Percentiles rank a stretch among this genome's conserved stretches.
phyloP scores from a whole-genome alignment of 1,140 invertebrate species.

The Bombus haemorrhoidalis region DNA sequence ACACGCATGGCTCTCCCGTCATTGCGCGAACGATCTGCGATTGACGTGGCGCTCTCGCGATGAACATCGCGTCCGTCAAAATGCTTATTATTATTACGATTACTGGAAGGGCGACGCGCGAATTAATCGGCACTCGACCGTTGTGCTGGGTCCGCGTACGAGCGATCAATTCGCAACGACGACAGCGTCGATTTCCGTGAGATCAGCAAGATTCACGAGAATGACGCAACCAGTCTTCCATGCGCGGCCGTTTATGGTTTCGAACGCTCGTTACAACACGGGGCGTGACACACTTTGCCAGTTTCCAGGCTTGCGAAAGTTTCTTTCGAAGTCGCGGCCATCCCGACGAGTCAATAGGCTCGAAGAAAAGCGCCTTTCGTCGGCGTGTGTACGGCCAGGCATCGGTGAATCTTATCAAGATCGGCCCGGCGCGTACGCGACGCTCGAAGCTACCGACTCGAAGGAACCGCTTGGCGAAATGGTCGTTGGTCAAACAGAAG shows the following conservation, averaged over 20 bases:
- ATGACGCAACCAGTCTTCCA: no score
- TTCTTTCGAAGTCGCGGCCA: not conserved
- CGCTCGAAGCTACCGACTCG: not conserved
- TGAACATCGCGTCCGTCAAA: slow-evolving; percentile 27
- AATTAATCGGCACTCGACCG: not conserved
- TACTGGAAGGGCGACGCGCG: not conserved
- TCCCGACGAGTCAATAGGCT: slow-evolving; percentile 23
- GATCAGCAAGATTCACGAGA: no score
- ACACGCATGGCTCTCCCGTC: slow-evolving; percentile 25
- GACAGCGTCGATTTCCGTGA: no score
- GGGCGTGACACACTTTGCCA: slow-evolving; percentile 1
- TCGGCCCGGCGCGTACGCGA: not conserved
- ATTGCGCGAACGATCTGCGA: slow-evolving; percentile 55
- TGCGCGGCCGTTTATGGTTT: not conserved
- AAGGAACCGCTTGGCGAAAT: not conserved
- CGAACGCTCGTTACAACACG: no score
- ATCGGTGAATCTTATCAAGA: slow-evolving; percentile 38
- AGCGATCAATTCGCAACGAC: not conserved
- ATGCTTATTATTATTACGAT: slow-evolving; percentile 39
- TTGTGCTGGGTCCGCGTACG: no score
- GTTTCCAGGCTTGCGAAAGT: not conserved
- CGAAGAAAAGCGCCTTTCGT: not conserved
- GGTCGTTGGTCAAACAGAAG: slow-evolving; percentile 4
- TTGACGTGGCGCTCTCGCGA: slow-evolving; percentile 51
- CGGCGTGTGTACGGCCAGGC: not conserved